Evolutionary conservation across 1,140 invertebrate species (phyloP), one percentile per base, ranked within the genome.

Genomic region (Drosophila melanogaster): DNA sequence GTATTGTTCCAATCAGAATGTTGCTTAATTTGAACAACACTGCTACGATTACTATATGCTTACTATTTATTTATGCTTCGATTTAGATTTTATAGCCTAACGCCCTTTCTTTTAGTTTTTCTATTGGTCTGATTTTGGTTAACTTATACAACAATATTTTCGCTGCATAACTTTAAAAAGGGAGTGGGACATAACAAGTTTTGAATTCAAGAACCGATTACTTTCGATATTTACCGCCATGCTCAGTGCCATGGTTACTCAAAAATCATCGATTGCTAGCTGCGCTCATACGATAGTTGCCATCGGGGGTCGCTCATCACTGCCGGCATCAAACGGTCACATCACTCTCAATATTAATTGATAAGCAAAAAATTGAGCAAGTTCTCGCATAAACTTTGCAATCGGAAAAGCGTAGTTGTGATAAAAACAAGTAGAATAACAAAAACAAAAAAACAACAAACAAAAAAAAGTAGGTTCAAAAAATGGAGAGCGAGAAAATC

Each of bases 161-260:
- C n/a, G 10, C 41, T 19, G 17, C 10, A 17, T 19, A 44, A 44
- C 43, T 44, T 44, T 44, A 22, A 12, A 4, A 44, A 22, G 22
- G 19, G 19, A 19, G 43, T 8, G 26, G 26, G 1, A 30, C 8
- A 30, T 30, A 30, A 22, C 19, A 22, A 0, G 2, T 30, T 30
- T 30, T 30, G 6, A 30, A 30, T 30, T 30, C 0, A 30, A 30
- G 8, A 10, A 3, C 30, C 30, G 30, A 30, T 43, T 19, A 1
- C 6, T 15, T 51, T 51, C 26, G 26, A 59, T 53, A 59, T 93
- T 93, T 2, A 5, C 14, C 10, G 26, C 5, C 14, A 5, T 41
- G 40, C 8, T 40, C 7, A 26, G 26, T 26, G 8, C 7, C 2
- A 8, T 5, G 54, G n/a, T 17, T 33, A 12, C 33, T 4, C 33